Evolutionary conservation across 2,888 invertebrate genomes (phyloP), one percentile per base, ranked within the genome.

Genomic region (Flexamia atlantica): DNA sequence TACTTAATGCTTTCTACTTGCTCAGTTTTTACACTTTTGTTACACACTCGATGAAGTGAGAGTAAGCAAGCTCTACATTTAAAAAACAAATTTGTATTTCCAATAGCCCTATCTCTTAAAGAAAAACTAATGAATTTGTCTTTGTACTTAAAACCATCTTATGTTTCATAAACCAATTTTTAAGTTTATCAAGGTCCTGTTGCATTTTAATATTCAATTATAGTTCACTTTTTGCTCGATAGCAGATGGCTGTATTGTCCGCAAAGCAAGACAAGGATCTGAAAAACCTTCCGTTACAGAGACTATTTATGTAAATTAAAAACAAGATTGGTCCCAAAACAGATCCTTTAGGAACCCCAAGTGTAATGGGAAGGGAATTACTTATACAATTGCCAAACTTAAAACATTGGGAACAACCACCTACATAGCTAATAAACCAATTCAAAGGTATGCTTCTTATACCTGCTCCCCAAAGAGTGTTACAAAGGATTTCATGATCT

Each of bases 261-360:
- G 40, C 74, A 74, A 74, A 36, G n/a, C 42, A 40, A 74, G 74
- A 23, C 25, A 74, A 20, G 3, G 1, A 42, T 25, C 23, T 42
- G 17, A 20, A 74, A 74, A 74, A 74, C 14, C 4, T 9, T 5
- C 72, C 40, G 9, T 32, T 72, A 30, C 72, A 72, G 1, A 72
- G 40, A 40, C 46, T 46, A 20, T 74, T 74, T 23, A 74, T 74
- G 30, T 20, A 36, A 7, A 74, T 46, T 40, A 40, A 40, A 74
- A 74, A 74, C n/a, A 36, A 46, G 1, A 74, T 74, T 9, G 74
- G n/a, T 40, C 72, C 40, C 32, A 74, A 46, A 12, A 40, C 74
- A 20, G 74, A 74, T 36, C 74, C 74, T 25, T n/a, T 40, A 42
- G 74, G 40, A 25, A 40, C 74, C 25, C 36, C 36, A 40, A 40